These are phyloP conservation scores for rabbit (Oryctolagus cuniculus) DNA, from an alignment of 2,113 vertebrate genomes.

Conservation along the genomic window mOryCun1.1 NC_091453.1:5484501-5485000, in stretches of 20 bases:
- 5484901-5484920: constrained; percentile 36
- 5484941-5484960: constrained; percentile 41
- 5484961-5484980: neutral
- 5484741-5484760: neutral
- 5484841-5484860: neutral
- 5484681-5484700: constrained; percentile 41
- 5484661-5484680: constrained; percentile 49
- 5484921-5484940: constrained; percentile 45
- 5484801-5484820: no score
- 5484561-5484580: no score
- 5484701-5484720: no score
- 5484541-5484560: no score
- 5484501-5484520: no score
- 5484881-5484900: constrained; percentile 45
- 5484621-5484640: neutral
- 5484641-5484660: constrained; percentile 32
- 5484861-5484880: constrained; percentile 44
- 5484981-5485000: constrained; percentile 23
- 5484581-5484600: constrained; percentile 15
- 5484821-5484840: neutral
- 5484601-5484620: neutral
- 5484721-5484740: neutral
- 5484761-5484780: no score
- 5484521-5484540: no score
- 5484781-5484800: no score